phyloP scores from a whole-genome alignment of 2,797 vertebrate genomes.

The Rhinella marina region DNA sequence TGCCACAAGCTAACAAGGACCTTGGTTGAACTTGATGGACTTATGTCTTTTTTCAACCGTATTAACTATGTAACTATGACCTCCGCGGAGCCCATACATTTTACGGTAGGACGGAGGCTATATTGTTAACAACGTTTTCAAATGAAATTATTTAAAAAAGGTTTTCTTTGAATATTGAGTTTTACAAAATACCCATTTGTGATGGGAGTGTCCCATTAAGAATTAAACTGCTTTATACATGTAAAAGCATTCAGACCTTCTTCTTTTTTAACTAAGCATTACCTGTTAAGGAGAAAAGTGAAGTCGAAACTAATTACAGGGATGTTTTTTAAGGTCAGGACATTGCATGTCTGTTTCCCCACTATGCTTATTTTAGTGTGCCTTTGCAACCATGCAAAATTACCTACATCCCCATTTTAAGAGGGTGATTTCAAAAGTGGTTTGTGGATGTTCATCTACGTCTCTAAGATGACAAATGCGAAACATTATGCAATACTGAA shows the following conservation, averaged over 20 bases:
- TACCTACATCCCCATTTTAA: slow-evolving; percentile 9
- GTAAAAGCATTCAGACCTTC: too few relatives aligned
- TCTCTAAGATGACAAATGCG: background rate
- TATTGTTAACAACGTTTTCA: too few relatives aligned
- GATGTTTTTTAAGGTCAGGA: background rate
- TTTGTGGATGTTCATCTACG: background rate
- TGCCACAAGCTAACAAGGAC: too few relatives aligned
- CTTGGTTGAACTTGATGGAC: too few relatives aligned
- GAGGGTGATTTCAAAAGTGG: slow-evolving; percentile 17
- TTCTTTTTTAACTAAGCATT: background rate
- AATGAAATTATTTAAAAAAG: too few relatives aligned
- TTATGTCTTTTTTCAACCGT: too few relatives aligned
- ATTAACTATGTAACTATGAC: too few relatives aligned
- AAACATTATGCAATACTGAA: slow-evolving; percentile 1
- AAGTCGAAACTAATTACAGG: background rate
- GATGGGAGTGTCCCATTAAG: too few relatives aligned
- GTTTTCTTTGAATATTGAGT: too few relatives aligned
- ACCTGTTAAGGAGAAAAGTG: slow-evolving; percentile 1
- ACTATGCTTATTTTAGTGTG: background rate
- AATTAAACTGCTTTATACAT: background rate
- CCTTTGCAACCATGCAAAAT: slow-evolving; percentile 14
- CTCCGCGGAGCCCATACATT: too few relatives aligned
- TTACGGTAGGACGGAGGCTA: too few relatives aligned
- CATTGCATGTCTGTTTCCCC: background rate
- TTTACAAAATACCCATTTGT: too few relatives aligned